Percentiles rank a stretch among this genome's conserved stretches.
Evolutionary conservation across 2,113 vertebrate species (phyloP).

Genomic region (Brachirus orientalis): DNA sequence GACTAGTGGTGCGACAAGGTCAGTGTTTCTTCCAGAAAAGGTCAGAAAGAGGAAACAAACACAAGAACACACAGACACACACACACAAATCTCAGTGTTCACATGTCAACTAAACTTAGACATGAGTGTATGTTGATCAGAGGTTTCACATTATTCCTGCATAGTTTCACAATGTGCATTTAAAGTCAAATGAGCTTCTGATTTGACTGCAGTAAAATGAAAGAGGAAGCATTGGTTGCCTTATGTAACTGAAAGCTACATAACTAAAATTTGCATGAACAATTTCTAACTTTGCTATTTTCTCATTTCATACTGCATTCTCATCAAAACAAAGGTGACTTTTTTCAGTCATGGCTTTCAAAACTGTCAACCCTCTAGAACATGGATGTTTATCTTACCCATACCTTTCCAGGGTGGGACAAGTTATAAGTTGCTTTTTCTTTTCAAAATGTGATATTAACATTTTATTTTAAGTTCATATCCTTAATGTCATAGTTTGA

Average conservation of each 20-base stretch:
- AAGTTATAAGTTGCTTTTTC: constrained; percentile 30
- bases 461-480: constrained; percentile 9
- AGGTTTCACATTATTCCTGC: constrained; percentile 69
- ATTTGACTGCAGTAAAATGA: constrained; percentile 45
- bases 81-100: constrained; percentile 38
- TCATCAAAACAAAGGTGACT: constrained; percentile 10
- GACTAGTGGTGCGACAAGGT: too few relatives aligned
- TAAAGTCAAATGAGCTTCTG: constrained; percentile 37
- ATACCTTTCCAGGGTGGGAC: not conserved
- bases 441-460: constrained; percentile 21
- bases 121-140: constrained; percentile 38
- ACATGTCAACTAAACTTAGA: constrained; percentile 38
- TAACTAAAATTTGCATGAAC: constrained; percentile 32
- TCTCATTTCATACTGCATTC: constrained; percentile 32
- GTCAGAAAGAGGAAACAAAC: too few relatives aligned
- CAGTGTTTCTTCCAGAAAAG: too few relatives aligned
- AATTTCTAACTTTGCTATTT: constrained; percentile 10
- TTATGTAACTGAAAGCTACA: constrained; percentile 41
- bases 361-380: not conserved
- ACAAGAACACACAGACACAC: not conserved
- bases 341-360: constrained; percentile 25
- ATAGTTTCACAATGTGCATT: constrained; percentile 74
- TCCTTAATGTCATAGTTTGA: constrained; percentile 17
- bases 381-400: constrained; percentile 14
- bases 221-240: constrained; percentile 51